These are phyloP conservation scores for Corythoichthys haematopterus DNA, from an alignment of 2,113 vertebrate genomes.

Conservation along the genomic window DNA sequence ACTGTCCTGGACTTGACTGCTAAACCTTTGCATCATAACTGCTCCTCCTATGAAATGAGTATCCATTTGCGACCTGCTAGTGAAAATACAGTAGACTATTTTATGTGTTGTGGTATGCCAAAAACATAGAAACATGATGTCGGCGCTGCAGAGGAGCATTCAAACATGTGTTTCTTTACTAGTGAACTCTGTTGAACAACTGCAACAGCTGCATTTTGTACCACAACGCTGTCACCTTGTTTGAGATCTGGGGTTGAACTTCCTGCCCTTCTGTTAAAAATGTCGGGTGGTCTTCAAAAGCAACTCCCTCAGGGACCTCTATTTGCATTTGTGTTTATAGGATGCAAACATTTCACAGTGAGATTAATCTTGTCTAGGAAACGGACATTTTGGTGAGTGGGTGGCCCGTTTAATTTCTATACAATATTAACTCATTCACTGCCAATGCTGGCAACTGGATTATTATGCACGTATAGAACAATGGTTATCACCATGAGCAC, in stretches of 20 bases:
- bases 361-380: constrained; percentile 31
- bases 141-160: constrained; percentile 3
- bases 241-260: constrained; percentile 23
- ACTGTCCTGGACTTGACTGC: constrained; percentile 19
- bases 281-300: constrained; percentile 48
- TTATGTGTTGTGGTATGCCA: constrained; percentile 4
- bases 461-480: no score
- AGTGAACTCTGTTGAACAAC: constrained; percentile 24
- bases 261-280: constrained; percentile 27
- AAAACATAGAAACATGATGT: constrained; percentile 8
- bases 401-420: background rate
- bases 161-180: constrained; percentile 27
- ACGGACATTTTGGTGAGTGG: background rate
- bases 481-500: no score
- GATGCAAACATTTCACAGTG: constrained; percentile 10
- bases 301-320: constrained; percentile 6
- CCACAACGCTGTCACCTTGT: constrained; percentile 39
- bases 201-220: constrained; percentile 57
- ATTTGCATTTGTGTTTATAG: constrained; percentile 33
- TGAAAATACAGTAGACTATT: background rate
- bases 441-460: no score
- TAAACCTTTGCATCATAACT: constrained; percentile 16
- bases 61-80: constrained; percentile 5
- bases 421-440: background rate
- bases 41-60: background rate